A percentile compares a stretch with the other conserved stretches of the same genome.
Evolutionary conservation across 2,888 invertebrate species (phyloP).

Genomic region (Rambutsinella grinnellia): DNA sequence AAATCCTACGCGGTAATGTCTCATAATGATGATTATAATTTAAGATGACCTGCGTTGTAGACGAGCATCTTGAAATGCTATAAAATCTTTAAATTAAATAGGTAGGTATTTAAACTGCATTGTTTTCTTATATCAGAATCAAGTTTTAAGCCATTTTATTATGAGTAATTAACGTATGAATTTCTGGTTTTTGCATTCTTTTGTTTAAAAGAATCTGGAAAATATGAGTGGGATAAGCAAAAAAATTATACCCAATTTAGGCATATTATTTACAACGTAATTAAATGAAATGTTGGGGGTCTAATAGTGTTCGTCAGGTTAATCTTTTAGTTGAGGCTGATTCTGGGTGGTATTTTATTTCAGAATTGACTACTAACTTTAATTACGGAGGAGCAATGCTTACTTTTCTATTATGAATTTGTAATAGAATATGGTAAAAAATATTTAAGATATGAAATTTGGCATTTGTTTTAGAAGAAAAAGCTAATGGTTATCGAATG

Average conservation of each 20-base stretch:
- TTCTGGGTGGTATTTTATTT: slow-evolving; percentile 43
- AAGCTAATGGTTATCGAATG: too few species aligned
- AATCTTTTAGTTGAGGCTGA: slow-evolving; percentile 1
- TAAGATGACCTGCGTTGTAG: too few species aligned
- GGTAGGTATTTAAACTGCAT: too few species aligned
- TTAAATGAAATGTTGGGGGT: slow-evolving; percentile 34
- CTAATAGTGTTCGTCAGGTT: slow-evolving; percentile 10
- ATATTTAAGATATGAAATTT: too few species aligned
- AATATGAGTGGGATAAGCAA: slow-evolving; percentile 1
- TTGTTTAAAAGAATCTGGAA: background rate
- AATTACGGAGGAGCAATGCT: too few species aligned
- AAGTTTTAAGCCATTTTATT: slow-evolving; percentile 24
- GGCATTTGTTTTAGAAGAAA: too few species aligned
- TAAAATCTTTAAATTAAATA: too few species aligned
- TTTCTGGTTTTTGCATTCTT: background rate
- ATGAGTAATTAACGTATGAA: slow-evolving; percentile 36
- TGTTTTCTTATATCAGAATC: slow-evolving; percentile 1
- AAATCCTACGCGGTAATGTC: background rate
- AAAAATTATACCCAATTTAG: slow-evolving; percentile 26
- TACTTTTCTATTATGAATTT: too few species aligned
- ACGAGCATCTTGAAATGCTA: too few species aligned
- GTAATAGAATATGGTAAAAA: too few species aligned
- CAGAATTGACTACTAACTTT: too few species aligned
- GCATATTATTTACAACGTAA: slow-evolving; percentile 2
- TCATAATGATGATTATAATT: too few species aligned